phyloP scores from a whole-genome alignment of 2,888 invertebrate species.

The Dinocampus coccinellae region DNA sequence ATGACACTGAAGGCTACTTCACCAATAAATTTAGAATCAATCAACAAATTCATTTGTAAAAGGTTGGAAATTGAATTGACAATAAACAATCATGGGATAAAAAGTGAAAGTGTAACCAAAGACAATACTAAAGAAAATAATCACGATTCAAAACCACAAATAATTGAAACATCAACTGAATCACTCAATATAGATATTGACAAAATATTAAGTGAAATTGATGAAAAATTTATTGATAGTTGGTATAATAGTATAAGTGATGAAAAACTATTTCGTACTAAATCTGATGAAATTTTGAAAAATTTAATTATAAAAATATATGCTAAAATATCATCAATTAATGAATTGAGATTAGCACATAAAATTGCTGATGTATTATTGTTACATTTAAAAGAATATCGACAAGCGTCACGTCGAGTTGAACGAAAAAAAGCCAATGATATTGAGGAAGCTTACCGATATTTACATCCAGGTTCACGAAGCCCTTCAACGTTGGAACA shows the following conservation, averaged over 20 bases:
- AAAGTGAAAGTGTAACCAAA: constrained; percentile 19
- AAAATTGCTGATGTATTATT: constrained; percentile 72
- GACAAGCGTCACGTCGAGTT: constrained; percentile 64
- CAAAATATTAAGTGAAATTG: constrained; percentile 68
- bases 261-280: constrained; percentile 69
- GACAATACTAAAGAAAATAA: constrained; percentile 18
- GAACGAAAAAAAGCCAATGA: constrained; percentile 56
- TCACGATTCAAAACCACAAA: constrained; percentile 7
- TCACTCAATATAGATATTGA: constrained; percentile 46
- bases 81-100: constrained; percentile 23
- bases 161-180: constrained; percentile 6
- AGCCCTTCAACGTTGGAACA: constrained; percentile 71
- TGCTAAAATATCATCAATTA: constrained; percentile 64
- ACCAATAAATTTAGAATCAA: constrained; percentile 52
- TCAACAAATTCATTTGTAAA: constrained; percentile 52
- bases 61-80: constrained; percentile 40
- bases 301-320: constrained; percentile 67
- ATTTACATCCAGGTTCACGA: constrained; percentile 60
- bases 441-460: constrained; percentile 61
- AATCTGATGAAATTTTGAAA: constrained; percentile 68
- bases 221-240: constrained; percentile 69
- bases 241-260: constrained; percentile 72
- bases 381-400: constrained; percentile 77
- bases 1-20: constrained; percentile 56
- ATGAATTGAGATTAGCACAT: constrained; percentile 67